These are phyloP conservation scores for Agonopterix arenella DNA, from an alignment of 2,888 invertebrate genomes.

Conservation along the genomic window DNA sequence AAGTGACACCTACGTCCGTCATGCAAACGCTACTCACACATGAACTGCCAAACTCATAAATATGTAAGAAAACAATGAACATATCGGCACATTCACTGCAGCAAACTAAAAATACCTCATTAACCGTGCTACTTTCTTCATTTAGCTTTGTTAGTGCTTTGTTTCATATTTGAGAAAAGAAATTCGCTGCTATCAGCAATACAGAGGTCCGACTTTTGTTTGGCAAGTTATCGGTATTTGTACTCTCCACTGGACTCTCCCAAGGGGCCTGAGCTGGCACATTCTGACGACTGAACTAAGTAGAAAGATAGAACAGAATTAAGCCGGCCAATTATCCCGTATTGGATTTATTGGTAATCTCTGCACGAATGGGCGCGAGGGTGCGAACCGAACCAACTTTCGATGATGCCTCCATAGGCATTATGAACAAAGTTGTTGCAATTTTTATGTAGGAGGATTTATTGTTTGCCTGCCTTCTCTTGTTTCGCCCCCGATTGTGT, in stretches of 20 bases:
- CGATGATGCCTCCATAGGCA: constrained; percentile 74
- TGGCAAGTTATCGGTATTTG: constrained; percentile 50
- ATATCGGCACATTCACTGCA: constrained; percentile 20
- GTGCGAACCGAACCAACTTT: constrained; percentile 74
- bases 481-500: constrained; percentile 60
- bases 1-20: constrained; percentile 49
- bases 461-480: constrained; percentile 61
- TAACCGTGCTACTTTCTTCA: constrained; percentile 57
- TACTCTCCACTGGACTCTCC: constrained; percentile 65
- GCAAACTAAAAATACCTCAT: constrained; percentile 56
- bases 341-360: constrained; percentile 78
- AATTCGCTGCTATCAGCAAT: constrained; percentile 40
- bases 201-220: constrained; percentile 50
- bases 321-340: constrained; percentile 78
- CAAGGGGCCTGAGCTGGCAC: constrained; percentile 73
- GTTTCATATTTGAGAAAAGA: constrained; percentile 31
- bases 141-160: constrained; percentile 43
- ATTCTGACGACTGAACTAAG: constrained; percentile 77
- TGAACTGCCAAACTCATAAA: background rate
- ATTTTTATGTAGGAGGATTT: constrained; percentile 74
- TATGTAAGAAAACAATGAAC: background rate
- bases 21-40: constrained; percentile 30
- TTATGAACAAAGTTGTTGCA: constrained; percentile 76
- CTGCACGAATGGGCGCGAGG: constrained; percentile 76
- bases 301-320: constrained; percentile 77